Evolutionary conservation across 2,888 invertebrate species (phyloP), one percentile per base, ranked within the genome.

Genomic region (Atrina japonica): DNA sequence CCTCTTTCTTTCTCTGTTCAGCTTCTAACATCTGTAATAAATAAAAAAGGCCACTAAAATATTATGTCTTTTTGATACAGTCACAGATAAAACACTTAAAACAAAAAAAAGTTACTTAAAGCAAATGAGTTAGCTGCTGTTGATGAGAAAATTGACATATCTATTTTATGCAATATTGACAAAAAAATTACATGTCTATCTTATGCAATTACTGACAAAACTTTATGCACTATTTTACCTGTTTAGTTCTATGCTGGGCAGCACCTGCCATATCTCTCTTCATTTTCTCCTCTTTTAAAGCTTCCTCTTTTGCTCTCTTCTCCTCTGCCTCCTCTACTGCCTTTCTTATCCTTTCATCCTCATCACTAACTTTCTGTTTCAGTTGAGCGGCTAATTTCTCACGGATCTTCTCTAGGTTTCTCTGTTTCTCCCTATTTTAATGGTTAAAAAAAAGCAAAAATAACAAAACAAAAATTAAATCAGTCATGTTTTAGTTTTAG

Each of bases 301-400:
- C 85, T 66, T 90, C 89, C 63, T 88, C 88, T 64, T 70, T 77
- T 0, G 72, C 76, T 21, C 77, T 65, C 70, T 87, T 88, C 60
- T 81, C 86, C 73, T 91, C 90, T 0, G 73, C 81, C 71, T 90
- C 90, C 66, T 80, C 82, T 18, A 83, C 83, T 3, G 89, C 90
- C 56, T 73, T 73, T 29, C 74, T 69, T 58, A 89, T 87, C 45
- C 89, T 75, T 29, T 85, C 88, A 63, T 90, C 89, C 67, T 91
- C 90, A 72, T 90, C 88, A 61, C 87, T 86, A 16, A 86, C 77
- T 50, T 83, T 83, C 78, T 88, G 84, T 75, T 88, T 86, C 83
- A 89, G 82, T 76, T 89, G 88, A 23, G 87, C 86, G 0, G 81
- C 76, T 16, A 90, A 81, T 73, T 88, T 89, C 66, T 87, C 85